Evolutionary conservation across 2,797 vertebrate genomes (phyloP), one percentile per base, ranked within the genome.

Genomic region (Ptychobarbus kaznakovi): DNA sequence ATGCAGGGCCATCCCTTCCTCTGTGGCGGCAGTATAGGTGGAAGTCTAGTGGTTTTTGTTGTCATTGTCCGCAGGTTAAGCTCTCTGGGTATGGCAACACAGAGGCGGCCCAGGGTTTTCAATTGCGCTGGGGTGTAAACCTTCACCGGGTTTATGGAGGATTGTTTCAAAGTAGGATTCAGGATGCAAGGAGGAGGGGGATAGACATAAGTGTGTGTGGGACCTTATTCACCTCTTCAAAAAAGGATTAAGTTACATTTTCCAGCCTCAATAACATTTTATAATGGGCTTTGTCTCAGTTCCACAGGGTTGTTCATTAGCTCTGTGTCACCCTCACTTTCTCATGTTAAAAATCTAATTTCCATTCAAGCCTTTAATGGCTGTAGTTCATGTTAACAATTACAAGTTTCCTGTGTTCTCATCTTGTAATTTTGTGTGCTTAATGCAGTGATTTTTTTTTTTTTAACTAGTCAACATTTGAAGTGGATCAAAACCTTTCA

Each of bases 21-120:
- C 90, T 89, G 84, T 90, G 89, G 90, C 83, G 87, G 77, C n/a
- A 75, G 82, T 84, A 86, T 86, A 86, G 87, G 87, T 86, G 82
- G 87, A 91, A 93, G 93, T 91, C 89, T 88, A 89, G 83, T 90
- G 87, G 89, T 91, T 89, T 92, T 94, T 94, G 93, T 94, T 81
- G 88, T 44, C 91, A 86, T 90, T 90, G 89, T 90, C 69, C 51
- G 20, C 84, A 88, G 86, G 84, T 90, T 87, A 87, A 87, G 84
- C 86, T 86, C 86, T 89, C 80, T 81, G 88, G 87, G 63, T 58
- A n/a, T 18, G 35, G 38, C 69, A 28, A 73, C 83, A 85, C 81
- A 87, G 84, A 86, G 86, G 88, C 83, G 80, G 81, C 25, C 6
- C 38, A 13, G 69, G 58, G 72, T 89, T 89, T 89, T 90, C 66